Conservation (phyloP, 2,888 invertebrate species). For the Drosophila meridionalis region DNA sequence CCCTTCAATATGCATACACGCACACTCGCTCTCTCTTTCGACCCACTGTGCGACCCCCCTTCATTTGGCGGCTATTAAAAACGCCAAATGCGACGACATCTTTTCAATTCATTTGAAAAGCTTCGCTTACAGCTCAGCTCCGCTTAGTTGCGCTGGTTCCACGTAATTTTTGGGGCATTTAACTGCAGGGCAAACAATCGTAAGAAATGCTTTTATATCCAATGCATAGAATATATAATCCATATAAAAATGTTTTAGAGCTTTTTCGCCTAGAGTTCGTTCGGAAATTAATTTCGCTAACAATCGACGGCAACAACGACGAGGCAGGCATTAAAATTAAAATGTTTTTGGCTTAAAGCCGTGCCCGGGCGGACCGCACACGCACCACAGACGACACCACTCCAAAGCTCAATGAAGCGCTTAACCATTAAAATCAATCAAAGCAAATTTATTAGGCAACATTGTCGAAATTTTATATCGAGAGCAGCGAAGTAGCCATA, state of each 20-base stretch:
- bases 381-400: slow-evolving; percentile 58
- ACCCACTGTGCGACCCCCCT: slow-evolving; percentile 47
- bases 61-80: slow-evolving; percentile 68
- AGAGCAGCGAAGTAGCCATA: slow-evolving; percentile 65
- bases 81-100: slow-evolving; percentile 58
- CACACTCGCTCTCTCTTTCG: neutral
- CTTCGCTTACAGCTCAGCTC: slow-evolving; percentile 29
- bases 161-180: slow-evolving; percentile 53
- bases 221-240: slow-evolving; percentile 73
- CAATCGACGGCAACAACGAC: slow-evolving; percentile 59
- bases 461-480: slow-evolving; percentile 80
- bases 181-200: slow-evolving; percentile 76
- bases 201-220: slow-evolving; percentile 74
- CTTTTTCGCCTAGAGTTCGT: slow-evolving; percentile 68
- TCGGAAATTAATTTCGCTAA: slow-evolving; percentile 81
- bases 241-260: slow-evolving; percentile 74
- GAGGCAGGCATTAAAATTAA: slow-evolving; percentile 55
- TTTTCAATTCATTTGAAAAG: slow-evolving; percentile 72
- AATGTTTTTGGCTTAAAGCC: slow-evolving; percentile 50
- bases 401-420: slow-evolving; percentile 82
- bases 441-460: slow-evolving; percentile 82
- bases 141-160: neutral
- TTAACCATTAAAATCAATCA: slow-evolving; percentile 84
- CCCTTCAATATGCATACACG: neutral
- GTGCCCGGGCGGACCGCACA: slow-evolving; percentile 40